phyloP scores from a whole-genome alignment of 2,797 vertebrate species.

The Clarias laeviceps region DNA sequence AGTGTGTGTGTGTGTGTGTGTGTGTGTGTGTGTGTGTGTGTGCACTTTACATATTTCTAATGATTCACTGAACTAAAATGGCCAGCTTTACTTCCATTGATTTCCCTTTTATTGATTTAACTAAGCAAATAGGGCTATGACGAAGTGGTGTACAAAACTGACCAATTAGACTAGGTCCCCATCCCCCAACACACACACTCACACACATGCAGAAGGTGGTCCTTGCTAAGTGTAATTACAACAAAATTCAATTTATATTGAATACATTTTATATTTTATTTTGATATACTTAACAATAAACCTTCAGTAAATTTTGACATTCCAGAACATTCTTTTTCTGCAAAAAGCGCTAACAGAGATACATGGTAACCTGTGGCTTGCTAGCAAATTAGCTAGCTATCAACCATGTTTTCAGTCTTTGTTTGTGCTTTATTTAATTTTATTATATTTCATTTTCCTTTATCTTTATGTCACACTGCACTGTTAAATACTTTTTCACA shows the following conservation, averaged over 20 bases:
- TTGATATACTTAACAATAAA: neutral
- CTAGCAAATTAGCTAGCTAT: neutral
- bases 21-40: constrained; percentile 17
- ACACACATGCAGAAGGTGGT: too few relatives aligned
- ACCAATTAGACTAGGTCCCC: neutral
- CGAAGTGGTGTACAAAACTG: neutral
- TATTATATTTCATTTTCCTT: neutral
- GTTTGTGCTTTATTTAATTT: neutral
- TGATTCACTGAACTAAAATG: neutral
- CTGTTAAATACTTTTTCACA: neutral
- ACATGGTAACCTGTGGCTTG: neutral
- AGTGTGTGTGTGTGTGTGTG: constrained; percentile 2
- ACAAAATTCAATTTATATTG: neutral
- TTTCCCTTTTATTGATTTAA: neutral
- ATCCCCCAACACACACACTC: neutral
- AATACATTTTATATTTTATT: neutral
- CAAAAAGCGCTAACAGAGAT: neutral
- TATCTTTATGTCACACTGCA: neutral
- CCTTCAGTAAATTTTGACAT: neutral
- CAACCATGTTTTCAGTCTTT: neutral
- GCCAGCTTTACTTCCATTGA: neutral
- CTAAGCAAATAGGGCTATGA: neutral
- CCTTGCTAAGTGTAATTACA: neutral
- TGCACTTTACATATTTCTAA: neutral
- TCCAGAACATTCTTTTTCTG: neutral